These are phyloP conservation scores for Amyelois transitella DNA, from an alignment of 1,140 invertebrate genomes.

Conservation along the genomic window DNA sequence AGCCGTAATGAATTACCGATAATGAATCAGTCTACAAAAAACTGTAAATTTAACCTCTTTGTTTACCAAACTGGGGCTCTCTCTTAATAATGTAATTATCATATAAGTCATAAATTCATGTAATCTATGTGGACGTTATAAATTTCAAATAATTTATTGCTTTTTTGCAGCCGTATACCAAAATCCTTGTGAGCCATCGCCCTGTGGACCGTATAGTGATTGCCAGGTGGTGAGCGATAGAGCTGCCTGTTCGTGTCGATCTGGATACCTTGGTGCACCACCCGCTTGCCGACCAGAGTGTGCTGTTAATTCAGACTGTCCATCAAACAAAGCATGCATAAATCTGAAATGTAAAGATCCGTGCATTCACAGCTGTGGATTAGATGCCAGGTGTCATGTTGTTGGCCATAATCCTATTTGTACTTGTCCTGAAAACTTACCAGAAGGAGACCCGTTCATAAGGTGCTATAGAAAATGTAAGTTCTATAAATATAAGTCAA, in stretches of 20 bases:
- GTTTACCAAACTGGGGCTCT: too few relatives aligned
- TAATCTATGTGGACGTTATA: too few relatives aligned
- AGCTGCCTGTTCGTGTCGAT: slow-evolving; percentile 86
- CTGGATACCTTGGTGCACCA: slow-evolving; percentile 84
- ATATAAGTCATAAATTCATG: too few relatives aligned
- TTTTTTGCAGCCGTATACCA: slow-evolving; percentile 58
- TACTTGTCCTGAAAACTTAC: slow-evolving; percentile 82
- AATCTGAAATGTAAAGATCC: slow-evolving; percentile 88
- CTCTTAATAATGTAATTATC: too few relatives aligned
- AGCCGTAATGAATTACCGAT: too few relatives aligned
- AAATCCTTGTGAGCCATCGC: slow-evolving; percentile 86
- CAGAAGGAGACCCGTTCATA: slow-evolving; percentile 87
- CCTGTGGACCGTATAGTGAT: slow-evolving; percentile 87
- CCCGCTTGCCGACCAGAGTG: slow-evolving; percentile 87
- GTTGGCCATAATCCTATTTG: slow-evolving; percentile 90
- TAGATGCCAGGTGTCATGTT: slow-evolving; percentile 85
- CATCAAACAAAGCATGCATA: slow-evolving; percentile 82
- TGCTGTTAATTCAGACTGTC: slow-evolving; percentile 85
- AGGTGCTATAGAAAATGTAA: slow-evolving; percentile 83
- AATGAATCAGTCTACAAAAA: too few relatives aligned
- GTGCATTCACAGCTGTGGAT: slow-evolving; percentile 85
- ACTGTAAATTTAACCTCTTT: too few relatives aligned
- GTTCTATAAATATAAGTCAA: slow-evolving; percentile 22
- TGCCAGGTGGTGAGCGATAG: slow-evolving; percentile 81
- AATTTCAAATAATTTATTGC: neutral